Base-by-base conservation (phyloP, 35 echinoderm and acorn worm species). In the Amphiura filiformis region DNA sequence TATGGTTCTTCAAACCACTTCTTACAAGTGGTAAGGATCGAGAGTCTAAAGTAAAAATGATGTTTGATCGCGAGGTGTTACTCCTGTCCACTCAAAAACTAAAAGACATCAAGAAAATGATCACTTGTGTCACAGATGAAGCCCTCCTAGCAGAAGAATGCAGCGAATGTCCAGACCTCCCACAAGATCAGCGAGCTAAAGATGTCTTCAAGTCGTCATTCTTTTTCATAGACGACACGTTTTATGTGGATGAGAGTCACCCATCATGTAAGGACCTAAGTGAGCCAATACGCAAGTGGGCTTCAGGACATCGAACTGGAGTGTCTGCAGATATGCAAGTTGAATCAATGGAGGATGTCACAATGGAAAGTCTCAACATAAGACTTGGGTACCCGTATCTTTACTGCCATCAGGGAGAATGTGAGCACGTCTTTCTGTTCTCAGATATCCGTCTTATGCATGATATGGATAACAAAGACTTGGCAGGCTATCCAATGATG, bases 361-460 rank as follows among this genome's bases (percentile, higher is more conserved):
- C 87, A n/a, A 90, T 99, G 56, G 83, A 92, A 56, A 87, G 93
- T 76, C 88, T 99, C 22, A 64, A 79, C 26, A 90, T 99, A 56
- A 76, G 87, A 57, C 96, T 99, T 33, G 96, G 96, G 35, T 92
- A 84, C 37, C 96, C 93, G 12, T 99, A 99, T 57, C 76, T 99
- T 0, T 99, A 99, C 80, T 82, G 83, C 38, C 96, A 99, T 75
- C 93, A 94, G 36, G 96, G 96, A 36, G 84, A 99, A 56, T 99
- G 96, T 88, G 93, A 99, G 78, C 96, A 99, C 75, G 65, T 91
- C 35, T 81, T 99, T 34, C 65, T 91, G 31, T 99, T 99, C 77
- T 90, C 89, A 35, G 96, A 99, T 77, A 78, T 99, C 75, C 94
- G 96, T 65, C 88, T 99, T 1, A 83, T 95, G 39, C 83, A 92